These are phyloP conservation scores for Acleris cristana DNA, from an alignment of 2,888 invertebrate genomes.

Conservation along the genomic window DNA sequence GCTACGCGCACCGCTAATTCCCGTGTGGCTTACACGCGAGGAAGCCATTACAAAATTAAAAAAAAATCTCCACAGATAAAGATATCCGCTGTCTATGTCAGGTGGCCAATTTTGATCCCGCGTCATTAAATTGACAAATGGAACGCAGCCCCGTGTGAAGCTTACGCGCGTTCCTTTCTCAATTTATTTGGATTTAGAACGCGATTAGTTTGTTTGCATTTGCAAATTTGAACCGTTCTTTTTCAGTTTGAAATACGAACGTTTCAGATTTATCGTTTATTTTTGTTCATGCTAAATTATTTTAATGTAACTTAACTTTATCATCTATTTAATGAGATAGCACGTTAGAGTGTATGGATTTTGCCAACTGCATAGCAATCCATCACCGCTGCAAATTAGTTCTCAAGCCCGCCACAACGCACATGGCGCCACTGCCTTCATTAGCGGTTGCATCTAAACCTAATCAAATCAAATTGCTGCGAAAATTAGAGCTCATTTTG, in stretches of 20 bases:
- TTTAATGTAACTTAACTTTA: constrained; percentile 30
- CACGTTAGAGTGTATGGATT: constrained; percentile 37
- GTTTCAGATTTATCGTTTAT: constrained; percentile 44
- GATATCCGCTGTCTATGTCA: constrained; percentile 37
- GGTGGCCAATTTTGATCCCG: constrained; percentile 68
- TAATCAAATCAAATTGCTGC: constrained; percentile 34
- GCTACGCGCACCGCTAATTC: constrained; percentile 65
- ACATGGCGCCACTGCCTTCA: constrained; percentile 76
- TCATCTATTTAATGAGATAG: too few relatives aligned
- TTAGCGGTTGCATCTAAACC: constrained; percentile 62
- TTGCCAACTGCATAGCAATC: constrained; percentile 60
- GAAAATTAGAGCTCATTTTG: constrained; percentile 42
- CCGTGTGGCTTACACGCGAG: constrained; percentile 65
- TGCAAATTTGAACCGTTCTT: constrained; percentile 16
- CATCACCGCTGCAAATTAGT: constrained; percentile 77
- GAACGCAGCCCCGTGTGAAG: constrained; percentile 50
- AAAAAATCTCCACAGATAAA: constrained; percentile 33
- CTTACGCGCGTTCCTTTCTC: constrained; percentile 51
- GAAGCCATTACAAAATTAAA: constrained; percentile 56
- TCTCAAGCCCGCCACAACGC: constrained; percentile 69
- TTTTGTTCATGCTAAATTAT: neutral
- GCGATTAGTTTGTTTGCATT: constrained; percentile 52
- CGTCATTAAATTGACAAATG: constrained; percentile 80
- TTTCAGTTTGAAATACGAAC: neutral
- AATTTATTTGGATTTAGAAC: constrained; percentile 54